A percentile compares a stretch with the other conserved stretches of the same genome.
phyloP scores from a whole-genome alignment of 1,140 invertebrate genomes.

The Holcopasites calliopsidis region DNA sequence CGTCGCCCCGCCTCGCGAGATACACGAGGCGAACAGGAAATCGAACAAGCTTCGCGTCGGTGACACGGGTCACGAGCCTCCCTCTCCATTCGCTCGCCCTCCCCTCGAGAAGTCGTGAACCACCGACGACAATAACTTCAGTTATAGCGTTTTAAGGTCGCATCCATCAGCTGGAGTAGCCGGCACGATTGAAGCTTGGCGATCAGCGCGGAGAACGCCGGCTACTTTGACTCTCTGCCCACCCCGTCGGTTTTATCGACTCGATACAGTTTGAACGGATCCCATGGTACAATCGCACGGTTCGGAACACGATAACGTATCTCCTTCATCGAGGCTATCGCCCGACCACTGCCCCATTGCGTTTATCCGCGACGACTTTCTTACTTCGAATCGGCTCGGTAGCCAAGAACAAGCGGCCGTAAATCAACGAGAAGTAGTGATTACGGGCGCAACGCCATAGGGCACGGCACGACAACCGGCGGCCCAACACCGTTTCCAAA shows the following conservation, averaged over 20 bases:
- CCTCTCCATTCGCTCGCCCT: neutral
- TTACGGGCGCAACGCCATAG: conserved; percentile 39
- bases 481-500: conserved; percentile 24
- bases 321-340: neutral
- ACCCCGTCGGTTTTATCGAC: conserved; percentile 1
- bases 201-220: too few relatives aligned
- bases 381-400: neutral
- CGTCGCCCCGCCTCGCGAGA: conserved; percentile 23
- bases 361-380: conserved; percentile 32
- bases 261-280: neutral
- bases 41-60: conserved; percentile 1
- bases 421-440: conserved; percentile 51
- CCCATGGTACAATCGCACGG: neutral
- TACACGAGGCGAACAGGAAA: neutral
- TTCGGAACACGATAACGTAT: neutral
- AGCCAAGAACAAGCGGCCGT: neutral
- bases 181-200: neutral
- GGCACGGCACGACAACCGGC: conserved; percentile 42
- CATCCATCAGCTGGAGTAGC: neutral
- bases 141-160: conserved; percentile 19
- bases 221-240: neutral
- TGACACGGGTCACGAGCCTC: neutral
- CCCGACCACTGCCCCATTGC: neutral
- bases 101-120: neutral
- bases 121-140: conserved; percentile 29